A percentile compares a stretch with the other conserved stretches of the same genome.
Conservation (phyloP, 1,140 invertebrate species). For the Drosophila funebris region DNA sequence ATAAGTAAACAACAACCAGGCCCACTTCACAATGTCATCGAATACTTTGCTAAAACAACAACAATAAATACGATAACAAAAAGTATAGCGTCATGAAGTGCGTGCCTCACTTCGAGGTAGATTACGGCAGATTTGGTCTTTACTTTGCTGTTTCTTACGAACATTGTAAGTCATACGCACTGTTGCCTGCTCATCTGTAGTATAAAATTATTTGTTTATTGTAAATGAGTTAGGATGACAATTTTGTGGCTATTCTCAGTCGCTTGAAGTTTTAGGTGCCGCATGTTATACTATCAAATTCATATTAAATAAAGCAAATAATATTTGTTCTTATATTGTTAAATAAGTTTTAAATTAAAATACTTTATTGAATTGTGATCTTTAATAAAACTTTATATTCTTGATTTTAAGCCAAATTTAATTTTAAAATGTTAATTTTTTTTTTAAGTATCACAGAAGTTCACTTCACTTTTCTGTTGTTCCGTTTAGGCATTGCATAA, state of each 20-base stretch:
- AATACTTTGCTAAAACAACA: slow-evolving; percentile 21
- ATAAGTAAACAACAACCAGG: slow-evolving; percentile 48
- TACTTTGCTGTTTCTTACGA: slow-evolving; percentile 30
- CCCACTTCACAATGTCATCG: not conserved
- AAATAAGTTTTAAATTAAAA: no score
- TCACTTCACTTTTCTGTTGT: not conserved
- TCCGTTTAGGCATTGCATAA: not conserved
- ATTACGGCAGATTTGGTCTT: slow-evolving; percentile 28
- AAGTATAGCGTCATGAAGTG: slow-evolving; percentile 43
- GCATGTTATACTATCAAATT: no score
- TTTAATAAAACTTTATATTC: no score
- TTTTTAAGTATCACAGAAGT: no score
- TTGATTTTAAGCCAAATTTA: no score
- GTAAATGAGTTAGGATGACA: slow-evolving; percentile 48
- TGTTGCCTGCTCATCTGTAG: slow-evolving; percentile 33
- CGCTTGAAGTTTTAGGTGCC: not conserved
- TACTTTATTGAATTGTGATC: no score
- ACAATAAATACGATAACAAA: slow-evolving; percentile 14
- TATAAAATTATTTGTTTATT: slow-evolving; percentile 41
- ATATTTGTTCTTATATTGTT: no score
- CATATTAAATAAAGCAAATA: no score
- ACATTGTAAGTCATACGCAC: slow-evolving; percentile 74
- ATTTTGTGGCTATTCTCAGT: slow-evolving; percentile 1
- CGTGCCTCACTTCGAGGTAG: slow-evolving; percentile 22
- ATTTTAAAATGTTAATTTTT: no score